Base-by-base conservation (phyloP, 2,888 invertebrate species). In the Andrena bucephala region DNA sequence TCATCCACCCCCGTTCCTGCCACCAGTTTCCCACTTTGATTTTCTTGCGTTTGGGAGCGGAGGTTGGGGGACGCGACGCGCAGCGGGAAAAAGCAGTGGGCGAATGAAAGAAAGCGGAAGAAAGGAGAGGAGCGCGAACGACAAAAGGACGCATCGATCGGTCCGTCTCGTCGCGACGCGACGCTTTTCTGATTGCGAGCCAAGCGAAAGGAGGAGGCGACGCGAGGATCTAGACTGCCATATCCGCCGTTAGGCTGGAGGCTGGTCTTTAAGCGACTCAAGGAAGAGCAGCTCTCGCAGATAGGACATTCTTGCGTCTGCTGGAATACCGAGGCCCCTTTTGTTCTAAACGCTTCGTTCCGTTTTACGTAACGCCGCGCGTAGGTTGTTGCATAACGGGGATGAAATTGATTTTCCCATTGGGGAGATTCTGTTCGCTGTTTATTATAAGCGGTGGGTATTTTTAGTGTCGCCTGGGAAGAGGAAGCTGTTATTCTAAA, bases 141-240 rank as follows among this genome's bases (percentile, higher is more conserved):
- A 87, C 88, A 85, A 88, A 88, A 83, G 85, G 81, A 84, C 65
- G 78, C 81, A 84, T 87, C 87, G 88, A 88, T 88, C 88, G 88
- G 77, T 59, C 54, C 74, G 77, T 70, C 42, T 42, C 42, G 42
- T 42, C 42, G 4, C 42, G 42, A 42, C 78, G 82, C 83, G 87
- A 88, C 85, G 77, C 74, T 86, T 85, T 85, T 72, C 87, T 84
- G 87, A 87, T 85, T 85, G 85, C 77, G 77, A 84, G 78, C 74
- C 81, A 78, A 77, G 87, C 77, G 81, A 75, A 80, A 80, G 79
- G 74, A 57, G 60, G 71, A 72, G 73, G 65, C 77, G 72, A 72
- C 52, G 76, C 52, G 82, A 83, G 81, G 77, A 83, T 77, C 76
- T 69, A 66, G 70, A 74, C 66, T 33, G n/a, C 50, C 31, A 31